phyloP scores from a whole-genome alignment of 2,888 invertebrate species.

The Cosmopolites sordidus region DNA sequence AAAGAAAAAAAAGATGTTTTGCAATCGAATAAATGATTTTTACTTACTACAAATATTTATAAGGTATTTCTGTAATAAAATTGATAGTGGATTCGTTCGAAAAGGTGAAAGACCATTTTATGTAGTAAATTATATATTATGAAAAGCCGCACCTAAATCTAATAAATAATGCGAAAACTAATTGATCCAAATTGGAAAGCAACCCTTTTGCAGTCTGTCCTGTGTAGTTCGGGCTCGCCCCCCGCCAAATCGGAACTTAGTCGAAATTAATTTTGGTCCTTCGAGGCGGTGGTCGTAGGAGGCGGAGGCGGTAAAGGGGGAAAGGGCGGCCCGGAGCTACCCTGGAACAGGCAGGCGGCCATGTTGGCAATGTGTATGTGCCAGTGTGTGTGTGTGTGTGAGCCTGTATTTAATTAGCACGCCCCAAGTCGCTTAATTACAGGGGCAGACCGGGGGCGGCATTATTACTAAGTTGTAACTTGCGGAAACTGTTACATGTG shows the following conservation, averaged over 20 bases:
- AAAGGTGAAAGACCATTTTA: too few relatives aligned
- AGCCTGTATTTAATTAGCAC: constrained; percentile 48
- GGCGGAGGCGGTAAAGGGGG: constrained; percentile 16
- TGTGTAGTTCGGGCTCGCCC: neutral
- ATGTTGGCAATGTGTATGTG: constrained; percentile 20
- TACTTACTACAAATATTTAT: too few relatives aligned
- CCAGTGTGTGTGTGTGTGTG: constrained; percentile 34
- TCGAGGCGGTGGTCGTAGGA: constrained; percentile 19
- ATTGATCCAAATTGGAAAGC: too few relatives aligned
- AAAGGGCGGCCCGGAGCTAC: constrained; percentile 10
- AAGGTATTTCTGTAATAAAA: too few relatives aligned
- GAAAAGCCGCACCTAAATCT: too few relatives aligned
- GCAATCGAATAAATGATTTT: too few relatives aligned
- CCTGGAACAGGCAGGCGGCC: constrained; percentile 27
- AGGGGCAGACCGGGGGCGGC: constrained; percentile 44
- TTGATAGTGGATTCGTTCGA: too few relatives aligned
- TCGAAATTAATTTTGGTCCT: constrained; percentile 49
- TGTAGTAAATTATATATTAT: too few relatives aligned
- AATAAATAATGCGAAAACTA: too few relatives aligned
- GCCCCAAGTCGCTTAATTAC: constrained; percentile 44
- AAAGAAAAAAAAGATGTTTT: too few relatives aligned
- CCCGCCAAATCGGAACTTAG: constrained; percentile 38
- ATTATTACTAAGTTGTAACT: constrained; percentile 37
- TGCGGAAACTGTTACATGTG: constrained; percentile 45
- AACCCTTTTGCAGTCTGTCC: too few relatives aligned